Evolutionary conservation across 2,113 vertebrate species (phyloP).

Genomic region (Delphinapterus leucas): DNA sequence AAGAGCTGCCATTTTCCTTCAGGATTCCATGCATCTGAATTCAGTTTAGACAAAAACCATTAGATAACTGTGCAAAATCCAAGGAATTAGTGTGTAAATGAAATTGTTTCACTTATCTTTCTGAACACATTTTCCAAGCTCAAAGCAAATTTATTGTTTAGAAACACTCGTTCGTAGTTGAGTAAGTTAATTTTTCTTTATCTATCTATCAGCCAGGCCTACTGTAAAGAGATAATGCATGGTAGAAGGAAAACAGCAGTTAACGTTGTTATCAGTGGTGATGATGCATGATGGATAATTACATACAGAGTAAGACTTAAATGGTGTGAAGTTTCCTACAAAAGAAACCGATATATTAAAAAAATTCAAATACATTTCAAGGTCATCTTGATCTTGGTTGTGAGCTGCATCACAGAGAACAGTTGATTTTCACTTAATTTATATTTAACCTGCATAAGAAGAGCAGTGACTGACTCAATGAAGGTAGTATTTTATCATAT

Average conservation of each 20-base stretch:
- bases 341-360: constrained; percentile 58
- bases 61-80: constrained; percentile 58
- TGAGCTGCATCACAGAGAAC: constrained; percentile 66
- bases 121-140: constrained; percentile 73
- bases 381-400: constrained; percentile 70
- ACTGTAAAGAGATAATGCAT: constrained; percentile 76
- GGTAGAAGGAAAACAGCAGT: constrained; percentile 83
- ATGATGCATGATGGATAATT: constrained; percentile 66
- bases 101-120: constrained; percentile 74
- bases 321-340: constrained; percentile 68
- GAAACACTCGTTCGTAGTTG: constrained; percentile 68
- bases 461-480: constrained; percentile 68
- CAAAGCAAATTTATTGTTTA: constrained; percentile 66
- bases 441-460: constrained; percentile 65
- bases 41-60: constrained; percentile 75
- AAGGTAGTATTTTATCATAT: constrained; percentile 69
- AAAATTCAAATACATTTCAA: constrained; percentile 67
- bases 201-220: constrained; percentile 41
- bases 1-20: constrained; percentile 86
- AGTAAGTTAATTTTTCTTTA: constrained; percentile 69
- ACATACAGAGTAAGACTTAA: constrained; percentile 69
- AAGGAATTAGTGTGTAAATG: constrained; percentile 62
- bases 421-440: constrained; percentile 36
- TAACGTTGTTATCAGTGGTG: constrained; percentile 64
- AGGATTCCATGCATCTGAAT: constrained; percentile 81